A percentile compares a stretch with the other conserved stretches of the same genome.
phyloP scores from a whole-genome alignment of 2,888 invertebrate species.

The Melieria omissa region DNA sequence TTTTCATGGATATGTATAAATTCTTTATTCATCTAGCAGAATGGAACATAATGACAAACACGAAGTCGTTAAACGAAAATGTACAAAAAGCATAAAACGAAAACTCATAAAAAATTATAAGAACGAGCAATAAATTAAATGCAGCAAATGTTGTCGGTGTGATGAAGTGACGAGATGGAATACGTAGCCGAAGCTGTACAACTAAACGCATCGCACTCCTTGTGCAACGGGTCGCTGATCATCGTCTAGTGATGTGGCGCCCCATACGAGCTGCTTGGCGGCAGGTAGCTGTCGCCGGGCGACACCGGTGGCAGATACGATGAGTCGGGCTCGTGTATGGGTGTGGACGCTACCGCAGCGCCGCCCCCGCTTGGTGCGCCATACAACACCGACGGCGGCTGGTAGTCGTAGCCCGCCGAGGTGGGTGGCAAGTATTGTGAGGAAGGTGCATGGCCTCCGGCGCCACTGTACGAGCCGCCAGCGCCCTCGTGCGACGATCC shows the following conservation, averaged over 20 bases:
- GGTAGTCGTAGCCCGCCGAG: constrained; percentile 54
- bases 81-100: no score
- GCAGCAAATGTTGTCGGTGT: constrained; percentile 25
- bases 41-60: no score
- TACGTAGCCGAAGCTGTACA: no score
- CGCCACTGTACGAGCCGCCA: not conserved
- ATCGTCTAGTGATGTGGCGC: constrained; percentile 32
- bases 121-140: constrained; percentile 29
- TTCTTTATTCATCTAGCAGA: no score
- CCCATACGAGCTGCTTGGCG: constrained; percentile 40
- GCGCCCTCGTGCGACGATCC: constrained; percentile 58
- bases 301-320: constrained; percentile 47
- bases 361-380: constrained; percentile 49
- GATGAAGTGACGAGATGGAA: not conserved
- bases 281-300: constrained; percentile 36
- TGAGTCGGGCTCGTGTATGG: constrained; percentile 53
- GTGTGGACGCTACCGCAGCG: constrained; percentile 43
- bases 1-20: no score
- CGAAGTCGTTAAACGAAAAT: no score
- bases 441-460: constrained; percentile 43
- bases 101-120: no score
- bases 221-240: not conserved
- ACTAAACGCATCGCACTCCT: not conserved
- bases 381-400: constrained; percentile 39
- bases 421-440: constrained; percentile 49